phyloP scores from a whole-genome alignment of 2,113 vertebrate species.

The Rousettus leschenaultii region DNA sequence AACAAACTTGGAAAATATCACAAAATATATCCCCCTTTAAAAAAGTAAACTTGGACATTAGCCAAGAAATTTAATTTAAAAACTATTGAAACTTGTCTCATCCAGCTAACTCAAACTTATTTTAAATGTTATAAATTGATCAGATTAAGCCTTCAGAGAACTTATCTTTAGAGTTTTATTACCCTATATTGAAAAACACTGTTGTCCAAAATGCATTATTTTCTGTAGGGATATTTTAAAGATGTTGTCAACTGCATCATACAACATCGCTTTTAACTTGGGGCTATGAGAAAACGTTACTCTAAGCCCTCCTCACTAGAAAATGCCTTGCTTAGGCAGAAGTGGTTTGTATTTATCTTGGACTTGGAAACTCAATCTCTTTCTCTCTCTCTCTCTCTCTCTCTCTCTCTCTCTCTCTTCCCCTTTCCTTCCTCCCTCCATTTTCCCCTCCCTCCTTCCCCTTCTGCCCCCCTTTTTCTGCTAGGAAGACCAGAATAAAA shows the following conservation, averaged over 20 bases:
- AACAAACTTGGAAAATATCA: background rate
- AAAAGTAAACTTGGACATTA: background rate
- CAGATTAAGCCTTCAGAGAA: background rate
- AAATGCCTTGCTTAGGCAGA: conserved; percentile 13
- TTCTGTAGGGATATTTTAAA: conserved; percentile 27
- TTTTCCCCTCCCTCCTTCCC: too few species aligned
- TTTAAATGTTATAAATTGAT: background rate
- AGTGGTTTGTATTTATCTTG: background rate
- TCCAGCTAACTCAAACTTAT: background rate
- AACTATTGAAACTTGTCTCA: background rate
- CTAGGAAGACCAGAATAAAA: background rate
- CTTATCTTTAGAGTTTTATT: background rate
- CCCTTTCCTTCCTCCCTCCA: too few species aligned
- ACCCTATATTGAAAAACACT: background rate
- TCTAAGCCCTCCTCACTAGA: background rate
- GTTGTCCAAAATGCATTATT: background rate
- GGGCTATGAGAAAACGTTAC: background rate
- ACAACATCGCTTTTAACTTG: background rate
- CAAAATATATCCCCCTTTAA: background rate
- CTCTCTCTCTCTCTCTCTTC: background rate
- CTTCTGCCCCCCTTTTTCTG: background rate
- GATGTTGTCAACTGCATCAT: background rate
- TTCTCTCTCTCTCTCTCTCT: background rate
- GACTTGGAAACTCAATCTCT: conserved; percentile 5
- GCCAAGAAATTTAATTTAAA: background rate